Percentiles rank a stretch among this genome's conserved stretches.
These are phyloP conservation scores for Lottia scabra DNA, from an alignment of 2,888 invertebrate genomes.

Conservation along the genomic window DNA sequence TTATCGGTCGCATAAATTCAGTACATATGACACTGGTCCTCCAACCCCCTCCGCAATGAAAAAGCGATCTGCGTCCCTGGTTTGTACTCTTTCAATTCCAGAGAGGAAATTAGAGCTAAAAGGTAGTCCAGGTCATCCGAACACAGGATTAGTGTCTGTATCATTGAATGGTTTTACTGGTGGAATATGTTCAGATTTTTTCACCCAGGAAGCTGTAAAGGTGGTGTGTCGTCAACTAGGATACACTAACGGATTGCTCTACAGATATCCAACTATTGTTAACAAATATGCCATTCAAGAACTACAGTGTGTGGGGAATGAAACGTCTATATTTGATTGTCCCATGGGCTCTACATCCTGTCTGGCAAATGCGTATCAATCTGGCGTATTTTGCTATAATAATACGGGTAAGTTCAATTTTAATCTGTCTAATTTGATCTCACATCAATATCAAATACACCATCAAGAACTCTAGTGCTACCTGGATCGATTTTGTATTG, in stretches of 20 bases:
- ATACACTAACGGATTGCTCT: background rate
- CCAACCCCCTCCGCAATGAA: too few species aligned
- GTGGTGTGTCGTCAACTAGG: background rate
- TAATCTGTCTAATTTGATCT: too few species aligned
- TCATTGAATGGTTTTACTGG: background rate
- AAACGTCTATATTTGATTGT: background rate
- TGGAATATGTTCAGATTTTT: background rate
- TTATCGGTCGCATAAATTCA: too few species aligned
- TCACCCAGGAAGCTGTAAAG: background rate
- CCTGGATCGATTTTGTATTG: too few species aligned
- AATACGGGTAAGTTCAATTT: background rate
- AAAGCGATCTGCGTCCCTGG: too few species aligned
- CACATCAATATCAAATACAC: too few species aligned
- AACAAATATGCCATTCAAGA: background rate
- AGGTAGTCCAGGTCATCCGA: background rate
- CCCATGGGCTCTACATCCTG: background rate
- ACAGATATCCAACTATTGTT: background rate
- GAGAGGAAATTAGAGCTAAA: background rate
- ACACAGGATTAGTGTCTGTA: background rate
- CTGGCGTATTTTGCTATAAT: background rate
- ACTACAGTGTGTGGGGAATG: background rate
- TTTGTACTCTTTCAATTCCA: background rate
- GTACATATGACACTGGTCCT: too few species aligned
- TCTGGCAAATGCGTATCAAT: background rate
- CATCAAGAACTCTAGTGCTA: too few species aligned